Evolutionary conservation across 2,888 invertebrate species (phyloP).

Genomic region (Clanis bilineata): DNA sequence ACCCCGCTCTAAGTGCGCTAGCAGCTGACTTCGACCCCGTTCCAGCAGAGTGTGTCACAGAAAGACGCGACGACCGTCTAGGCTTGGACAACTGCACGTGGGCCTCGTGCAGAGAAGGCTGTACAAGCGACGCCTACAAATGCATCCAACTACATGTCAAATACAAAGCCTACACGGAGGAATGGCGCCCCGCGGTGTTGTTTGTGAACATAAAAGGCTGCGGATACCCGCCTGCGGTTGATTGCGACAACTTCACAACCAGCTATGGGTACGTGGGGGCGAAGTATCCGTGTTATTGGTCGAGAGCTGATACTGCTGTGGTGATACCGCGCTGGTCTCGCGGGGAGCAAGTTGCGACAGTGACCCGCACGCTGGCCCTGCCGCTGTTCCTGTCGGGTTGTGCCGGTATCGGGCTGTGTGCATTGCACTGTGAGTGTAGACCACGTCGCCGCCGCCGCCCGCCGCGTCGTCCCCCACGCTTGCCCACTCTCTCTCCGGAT

Average conservation of each 20-base stretch:
- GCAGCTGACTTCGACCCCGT: slow-evolving; percentile 89
- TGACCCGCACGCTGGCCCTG: slow-evolving; percentile 91
- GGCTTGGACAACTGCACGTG: slow-evolving; percentile 90
- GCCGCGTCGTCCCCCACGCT: slow-evolving; percentile 84
- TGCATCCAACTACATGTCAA: slow-evolving; percentile 86
- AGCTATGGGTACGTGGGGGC: slow-evolving; percentile 87
- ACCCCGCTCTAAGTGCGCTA: slow-evolving; percentile 82
- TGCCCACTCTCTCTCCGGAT: slow-evolving; percentile 81
- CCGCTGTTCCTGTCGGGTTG: slow-evolving; percentile 92
- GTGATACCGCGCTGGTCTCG: slow-evolving; percentile 92
- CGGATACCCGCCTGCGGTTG: slow-evolving; percentile 90
- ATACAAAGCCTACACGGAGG: slow-evolving; percentile 75
- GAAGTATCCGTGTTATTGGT: slow-evolving; percentile 86
- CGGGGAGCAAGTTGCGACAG: slow-evolving; percentile 90
- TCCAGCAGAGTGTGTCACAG: slow-evolving; percentile 88
- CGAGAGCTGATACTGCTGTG: slow-evolving; percentile 90
- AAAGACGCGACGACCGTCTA: slow-evolving; percentile 85
- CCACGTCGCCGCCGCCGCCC: slow-evolving; percentile 86
- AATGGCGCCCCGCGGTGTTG: slow-evolving; percentile 84
- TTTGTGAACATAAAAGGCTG: slow-evolving; percentile 92
- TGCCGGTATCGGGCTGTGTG: slow-evolving; percentile 92
- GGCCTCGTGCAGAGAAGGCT: slow-evolving; percentile 91
- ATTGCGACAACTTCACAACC: slow-evolving; percentile 88
- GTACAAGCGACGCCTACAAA: slow-evolving; percentile 89
- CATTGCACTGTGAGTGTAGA: slow-evolving; percentile 93